Evolutionary conservation across 2,888 invertebrate genomes (phyloP).

Genomic region (Rugalucina vietnamica): DNA sequence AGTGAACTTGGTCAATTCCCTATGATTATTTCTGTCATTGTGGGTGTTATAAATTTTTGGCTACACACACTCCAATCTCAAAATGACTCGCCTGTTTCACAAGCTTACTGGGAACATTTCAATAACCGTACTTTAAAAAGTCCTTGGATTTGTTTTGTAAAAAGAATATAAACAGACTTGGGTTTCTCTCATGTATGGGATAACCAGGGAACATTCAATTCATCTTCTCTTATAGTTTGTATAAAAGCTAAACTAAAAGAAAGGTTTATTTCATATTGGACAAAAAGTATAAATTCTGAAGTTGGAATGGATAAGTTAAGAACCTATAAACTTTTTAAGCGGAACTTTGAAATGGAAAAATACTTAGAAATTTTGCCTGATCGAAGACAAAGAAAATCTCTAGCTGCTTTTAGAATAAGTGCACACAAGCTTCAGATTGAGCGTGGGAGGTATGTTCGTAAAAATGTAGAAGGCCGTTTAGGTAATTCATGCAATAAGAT

Average conservation of each 20-base stretch:
- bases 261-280: not conserved
- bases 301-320: not conserved
- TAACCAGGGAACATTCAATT: not conserved
- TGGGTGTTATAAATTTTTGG: not conserved
- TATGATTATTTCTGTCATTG: not conserved
- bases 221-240: not conserved
- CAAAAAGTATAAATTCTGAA: not conserved
- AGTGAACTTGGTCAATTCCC: not conserved
- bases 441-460: not conserved
- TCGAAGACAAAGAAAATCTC: not conserved
- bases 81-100: not conserved
- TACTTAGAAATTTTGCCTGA: not conserved
- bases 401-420: not conserved
- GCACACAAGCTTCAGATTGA: not conserved
- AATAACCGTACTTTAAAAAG: not conserved
- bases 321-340: not conserved
- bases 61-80: not conserved
- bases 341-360: not conserved
- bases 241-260: not conserved
- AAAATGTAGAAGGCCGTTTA: not conserved
- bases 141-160: not conserved
- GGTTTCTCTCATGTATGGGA: not conserved
- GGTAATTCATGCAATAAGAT: not conserved
- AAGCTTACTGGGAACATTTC: not conserved
- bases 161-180: not conserved